A percentile compares a stretch with the other conserved stretches of the same genome.
phyloP scores from a whole-genome alignment of 2,888 invertebrate genomes.

The Hymenopus coronatus region DNA sequence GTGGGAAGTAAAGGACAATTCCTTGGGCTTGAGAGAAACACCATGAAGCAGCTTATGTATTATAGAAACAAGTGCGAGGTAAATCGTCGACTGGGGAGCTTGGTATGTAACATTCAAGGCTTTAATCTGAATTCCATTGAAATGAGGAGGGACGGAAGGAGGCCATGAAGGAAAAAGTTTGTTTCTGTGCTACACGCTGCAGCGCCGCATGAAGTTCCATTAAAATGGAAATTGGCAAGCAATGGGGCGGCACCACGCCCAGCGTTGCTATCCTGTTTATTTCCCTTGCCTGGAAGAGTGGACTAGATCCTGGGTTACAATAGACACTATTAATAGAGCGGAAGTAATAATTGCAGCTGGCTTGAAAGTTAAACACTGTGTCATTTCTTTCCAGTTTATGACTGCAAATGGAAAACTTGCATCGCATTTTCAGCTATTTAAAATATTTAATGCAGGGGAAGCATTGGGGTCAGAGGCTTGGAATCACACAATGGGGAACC shows the following conservation, averaged over 20 bases:
- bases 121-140: background rate
- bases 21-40: background rate
- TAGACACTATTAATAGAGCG: too few relatives aligned
- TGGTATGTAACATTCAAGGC: background rate
- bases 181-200: background rate
- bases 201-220: background rate
- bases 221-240: conserved; percentile 9
- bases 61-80: background rate
- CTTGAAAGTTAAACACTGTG: too few relatives aligned
- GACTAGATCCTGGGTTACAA: background rate
- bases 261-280: background rate
- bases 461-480: too few relatives aligned
- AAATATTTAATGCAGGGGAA: too few relatives aligned
- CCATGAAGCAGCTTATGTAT: background rate
- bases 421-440: too few relatives aligned
- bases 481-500: too few relatives aligned
- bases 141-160: background rate
- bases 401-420: too few relatives aligned
- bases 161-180: background rate
- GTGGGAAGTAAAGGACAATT: background rate
- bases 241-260: background rate
- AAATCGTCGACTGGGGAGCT: background rate
- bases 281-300: background rate
- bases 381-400: too few relatives aligned
- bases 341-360: too few relatives aligned